These are phyloP conservation scores for Hippocampus barbouri DNA, from an alignment of 2,113 vertebrate species.

Conservation along the genomic window DNA sequence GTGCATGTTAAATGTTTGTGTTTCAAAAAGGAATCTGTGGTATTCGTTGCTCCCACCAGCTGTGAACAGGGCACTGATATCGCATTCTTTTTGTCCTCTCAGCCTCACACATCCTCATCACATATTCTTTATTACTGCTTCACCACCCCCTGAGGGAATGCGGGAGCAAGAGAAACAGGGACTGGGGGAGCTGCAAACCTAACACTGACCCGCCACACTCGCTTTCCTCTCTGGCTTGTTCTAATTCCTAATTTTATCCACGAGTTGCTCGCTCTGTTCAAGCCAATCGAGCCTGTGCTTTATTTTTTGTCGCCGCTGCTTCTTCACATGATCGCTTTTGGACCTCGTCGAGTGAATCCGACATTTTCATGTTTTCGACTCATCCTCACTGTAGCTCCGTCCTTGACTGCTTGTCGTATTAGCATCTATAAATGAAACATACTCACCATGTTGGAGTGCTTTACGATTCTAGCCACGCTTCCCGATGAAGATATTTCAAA, in stretches of 20 bases:
- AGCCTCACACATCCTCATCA: slow-evolving; percentile 58
- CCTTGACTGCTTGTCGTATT: slow-evolving; percentile 20
- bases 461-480: neutral
- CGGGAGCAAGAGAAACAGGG: slow-evolving; percentile 51
- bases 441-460: neutral
- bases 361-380: neutral
- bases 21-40: slow-evolving; percentile 27
- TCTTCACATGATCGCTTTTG: slow-evolving; percentile 10
- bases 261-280: slow-evolving; percentile 17
- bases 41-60: slow-evolving; percentile 33
- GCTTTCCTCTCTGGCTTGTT: slow-evolving; percentile 39
- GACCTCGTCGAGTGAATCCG: neutral
- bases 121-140: slow-evolving; percentile 59
- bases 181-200: slow-evolving; percentile 49
- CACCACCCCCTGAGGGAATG: slow-evolving; percentile 18
- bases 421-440: slow-evolving; percentile 10
- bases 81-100: slow-evolving; percentile 67
- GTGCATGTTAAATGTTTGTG: neutral
- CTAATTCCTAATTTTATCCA: slow-evolving; percentile 56
- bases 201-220: slow-evolving; percentile 49
- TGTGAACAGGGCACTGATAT: slow-evolving; percentile 57
- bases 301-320: neutral
- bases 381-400: neutral
- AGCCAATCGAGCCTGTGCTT: neutral
- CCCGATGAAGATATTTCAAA: neutral